These are phyloP conservation scores for Diplazon laetatorius DNA, from an alignment of 2,888 invertebrate species.

Conservation along the genomic window DNA sequence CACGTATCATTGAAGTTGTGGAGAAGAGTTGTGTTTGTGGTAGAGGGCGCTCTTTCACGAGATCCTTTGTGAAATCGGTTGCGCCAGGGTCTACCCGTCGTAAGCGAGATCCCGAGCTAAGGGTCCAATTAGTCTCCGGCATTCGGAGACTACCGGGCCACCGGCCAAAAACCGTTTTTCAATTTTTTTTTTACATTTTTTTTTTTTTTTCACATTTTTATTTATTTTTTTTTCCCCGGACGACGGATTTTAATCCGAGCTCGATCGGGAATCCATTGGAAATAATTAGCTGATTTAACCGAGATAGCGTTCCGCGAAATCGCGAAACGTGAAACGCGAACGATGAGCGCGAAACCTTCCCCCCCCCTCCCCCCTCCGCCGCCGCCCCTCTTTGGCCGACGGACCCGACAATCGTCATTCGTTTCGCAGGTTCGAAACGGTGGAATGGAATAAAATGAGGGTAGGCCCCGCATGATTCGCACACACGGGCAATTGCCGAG, in stretches of 20 bases:
- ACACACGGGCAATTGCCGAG: constrained; percentile 15
- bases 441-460: constrained; percentile 33
- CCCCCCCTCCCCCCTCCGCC: no score
- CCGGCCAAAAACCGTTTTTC: constrained; percentile 79
- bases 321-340: constrained; percentile 48
- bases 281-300: constrained; percentile 82
- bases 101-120: constrained; percentile 73
- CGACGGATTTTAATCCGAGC: constrained; percentile 78
- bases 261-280: constrained; percentile 81
- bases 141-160: constrained; percentile 78
- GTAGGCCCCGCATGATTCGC: constrained; percentile 11
- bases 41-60: no score
- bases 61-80: constrained; percentile 50
- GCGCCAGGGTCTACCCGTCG: constrained; percentile 65
- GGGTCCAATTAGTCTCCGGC: constrained; percentile 82
- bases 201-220: no score
- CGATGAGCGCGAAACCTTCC: no score
- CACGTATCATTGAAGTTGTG: no score
- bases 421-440: constrained; percentile 31
- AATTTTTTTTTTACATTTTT: no score
- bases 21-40: no score
- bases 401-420: constrained; percentile 32
- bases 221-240: no score
- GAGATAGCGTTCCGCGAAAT: constrained; percentile 75
- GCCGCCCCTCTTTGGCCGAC: no score